Percentiles rank a stretch among this genome's conserved stretches.
These are phyloP conservation scores for Drosophila ironensis DNA, from an alignment of 1,140 invertebrate species.

Conservation along the genomic window DNA sequence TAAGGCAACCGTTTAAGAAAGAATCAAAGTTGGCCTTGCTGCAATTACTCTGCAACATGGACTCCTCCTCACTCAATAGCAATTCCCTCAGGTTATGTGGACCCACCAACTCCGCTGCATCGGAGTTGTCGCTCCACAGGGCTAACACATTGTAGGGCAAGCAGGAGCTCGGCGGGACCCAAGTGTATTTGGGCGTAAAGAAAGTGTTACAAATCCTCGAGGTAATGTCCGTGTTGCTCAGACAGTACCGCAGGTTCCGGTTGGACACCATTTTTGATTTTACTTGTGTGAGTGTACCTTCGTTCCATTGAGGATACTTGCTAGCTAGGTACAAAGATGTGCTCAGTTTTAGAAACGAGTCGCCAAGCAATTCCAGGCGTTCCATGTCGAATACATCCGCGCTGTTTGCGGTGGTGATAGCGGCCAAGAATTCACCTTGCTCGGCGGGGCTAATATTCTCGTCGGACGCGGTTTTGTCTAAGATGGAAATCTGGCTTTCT, in stretches of 20 bases:
- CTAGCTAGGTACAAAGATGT: constrained; percentile 88
- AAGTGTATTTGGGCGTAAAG: constrained; percentile 83
- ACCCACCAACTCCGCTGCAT: constrained; percentile 19
- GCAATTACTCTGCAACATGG: constrained; percentile 22
- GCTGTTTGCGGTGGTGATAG: constrained; percentile 87
- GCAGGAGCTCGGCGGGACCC: constrained; percentile 84
- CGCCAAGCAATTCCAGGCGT: constrained; percentile 92
- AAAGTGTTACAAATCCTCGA: constrained; percentile 33
- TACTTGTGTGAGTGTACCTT: constrained; percentile 90
- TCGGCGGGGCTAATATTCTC: constrained; percentile 49
- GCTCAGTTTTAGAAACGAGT: constrained; percentile 93
- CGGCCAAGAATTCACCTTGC: constrained; percentile 83
- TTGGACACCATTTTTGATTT: constrained; percentile 92
- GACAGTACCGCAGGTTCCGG: constrained; percentile 89
- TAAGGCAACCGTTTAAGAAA: constrained; percentile 42
- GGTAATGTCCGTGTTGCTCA: constrained; percentile 75
- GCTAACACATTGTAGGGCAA: constrained; percentile 62
- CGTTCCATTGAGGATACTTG: constrained; percentile 86
- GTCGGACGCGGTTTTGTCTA: constrained; percentile 39
- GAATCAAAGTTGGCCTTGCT: background rate
- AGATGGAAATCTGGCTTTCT: constrained; percentile 15
- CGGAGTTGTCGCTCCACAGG: constrained; percentile 36
- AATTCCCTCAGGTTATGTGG: constrained; percentile 52
- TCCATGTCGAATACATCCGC: constrained; percentile 92
- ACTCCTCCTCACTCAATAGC: constrained; percentile 42